phyloP scores from a whole-genome alignment of 1,140 invertebrate genomes.

The Radopholus similis region DNA sequence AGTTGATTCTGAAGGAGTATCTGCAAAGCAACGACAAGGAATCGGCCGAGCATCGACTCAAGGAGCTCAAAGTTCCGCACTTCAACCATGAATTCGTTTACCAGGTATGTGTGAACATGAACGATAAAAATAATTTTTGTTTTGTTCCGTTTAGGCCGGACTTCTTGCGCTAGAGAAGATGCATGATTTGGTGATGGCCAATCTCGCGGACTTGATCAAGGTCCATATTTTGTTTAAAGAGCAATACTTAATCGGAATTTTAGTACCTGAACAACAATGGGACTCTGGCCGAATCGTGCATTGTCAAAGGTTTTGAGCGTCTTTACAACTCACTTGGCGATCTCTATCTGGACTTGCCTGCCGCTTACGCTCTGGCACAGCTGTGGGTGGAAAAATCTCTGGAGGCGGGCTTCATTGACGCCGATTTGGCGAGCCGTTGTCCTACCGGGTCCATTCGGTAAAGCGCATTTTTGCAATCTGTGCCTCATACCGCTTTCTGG shows the following conservation, averaged over 20 bases:
- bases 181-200: slow-evolving; percentile 36
- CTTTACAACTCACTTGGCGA: slow-evolving; percentile 32
- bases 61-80: slow-evolving; percentile 38
- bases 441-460: slow-evolving; percentile 21
- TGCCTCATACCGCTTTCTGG: background rate
- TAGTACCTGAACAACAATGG: slow-evolving; percentile 29
- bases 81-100: slow-evolving; percentile 45
- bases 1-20: slow-evolving; percentile 33
- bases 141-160: slow-evolving; percentile 29
- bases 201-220: slow-evolving; percentile 29
- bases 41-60: slow-evolving; percentile 19
- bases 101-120: slow-evolving; percentile 4
- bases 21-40: slow-evolving; percentile 34
- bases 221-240: slow-evolving; percentile 17
- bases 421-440: slow-evolving; percentile 27
- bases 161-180: slow-evolving; percentile 41
- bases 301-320: slow-evolving; percentile 30
- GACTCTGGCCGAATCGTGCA: slow-evolving; percentile 30
- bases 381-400: slow-evolving; percentile 39
- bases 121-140: background rate
- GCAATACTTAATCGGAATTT: slow-evolving; percentile 11
- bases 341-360: slow-evolving; percentile 40
- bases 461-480: background rate
- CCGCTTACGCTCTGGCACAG: slow-evolving; percentile 39
- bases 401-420: slow-evolving; percentile 24